Base-by-base conservation (phyloP, 2,888 invertebrate genomes). In the Cryptocephalus primarius region DNA sequence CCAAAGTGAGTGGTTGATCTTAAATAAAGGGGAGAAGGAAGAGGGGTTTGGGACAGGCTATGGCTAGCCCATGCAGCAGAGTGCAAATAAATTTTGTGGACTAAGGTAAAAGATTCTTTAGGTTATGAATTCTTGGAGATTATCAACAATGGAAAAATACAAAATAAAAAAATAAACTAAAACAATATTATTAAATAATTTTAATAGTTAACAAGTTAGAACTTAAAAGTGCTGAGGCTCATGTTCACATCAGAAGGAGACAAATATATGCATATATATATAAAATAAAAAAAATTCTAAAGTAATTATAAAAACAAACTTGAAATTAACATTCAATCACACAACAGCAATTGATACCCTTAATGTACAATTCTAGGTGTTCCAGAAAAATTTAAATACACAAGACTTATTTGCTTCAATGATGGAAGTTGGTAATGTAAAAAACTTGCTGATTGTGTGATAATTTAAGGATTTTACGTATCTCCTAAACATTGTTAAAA, bases 401-500 rank as follows among this genome's bases (percentile, higher is more conserved):
- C 44, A 31, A 40, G 40, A 40, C n/a, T n/a, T n/a, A n/a, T n/a
- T n/a, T 40, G 40, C n/a, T 31, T 1, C 10, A 31, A 40, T 10
- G 9, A 31, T n/a, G 31, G 31, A 50, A 48, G 53, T 47, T 51
- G 47, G 53, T 52, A 54, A 53, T 52, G 55, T 52, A 52, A 52
- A 56, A 56, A 52, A 52, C 48, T 50, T 51, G 59, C 60, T 62
- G 64, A 66, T 67, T 22, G 22, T 22, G 22, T 22, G 22, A 22
- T 66, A 66, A 68, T 66, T 63, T 63, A 63, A 68, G 63, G 64
- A 64, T 64, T 63, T 69, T 68, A 68, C 68, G 69, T 66, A 69
- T 69, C 69, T 69, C 67, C 71, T 71, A 70, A 70, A 70, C 69
- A 70, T 68, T 69, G 66, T 67, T 65, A 68, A 69, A 70, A 70